Evolutionary conservation across 2,797 vertebrate genomes (phyloP).

Genomic region (Gymnothorax reevesii): DNA sequence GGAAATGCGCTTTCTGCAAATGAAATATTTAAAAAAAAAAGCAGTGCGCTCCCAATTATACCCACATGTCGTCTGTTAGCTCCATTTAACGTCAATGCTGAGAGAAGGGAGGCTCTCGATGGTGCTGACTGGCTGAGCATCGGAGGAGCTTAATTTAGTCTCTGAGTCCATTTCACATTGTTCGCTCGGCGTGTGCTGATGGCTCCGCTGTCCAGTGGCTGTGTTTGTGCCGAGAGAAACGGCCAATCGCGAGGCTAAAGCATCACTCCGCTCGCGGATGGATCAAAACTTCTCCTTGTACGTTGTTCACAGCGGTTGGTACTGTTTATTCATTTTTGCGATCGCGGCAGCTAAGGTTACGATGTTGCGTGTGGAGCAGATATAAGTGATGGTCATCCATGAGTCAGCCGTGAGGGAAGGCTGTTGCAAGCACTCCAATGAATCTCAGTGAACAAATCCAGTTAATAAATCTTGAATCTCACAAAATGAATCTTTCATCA

Average conservation of each 20-base stretch:
- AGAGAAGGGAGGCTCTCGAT: not conserved
- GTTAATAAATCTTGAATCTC: not conserved
- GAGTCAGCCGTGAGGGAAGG: not conserved
- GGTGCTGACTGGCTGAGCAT: not conserved
- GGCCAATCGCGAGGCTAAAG: not conserved
- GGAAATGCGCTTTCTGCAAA: slow-evolving; percentile 21
- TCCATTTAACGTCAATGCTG: slow-evolving; percentile 50
- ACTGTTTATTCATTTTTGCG: not conserved
- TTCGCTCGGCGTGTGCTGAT: not conserved
- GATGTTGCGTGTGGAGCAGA: not conserved
- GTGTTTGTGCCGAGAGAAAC: not conserved
- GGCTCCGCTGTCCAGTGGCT: too few relatives aligned
- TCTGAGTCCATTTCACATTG: not conserved
- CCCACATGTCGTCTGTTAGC: slow-evolving; percentile 39
- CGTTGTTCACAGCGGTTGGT: not conserved
- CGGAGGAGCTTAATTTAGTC: not conserved
- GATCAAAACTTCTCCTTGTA: not conserved
- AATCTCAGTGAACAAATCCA: not conserved
- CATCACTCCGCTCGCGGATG: not conserved
- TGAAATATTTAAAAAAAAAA: slow-evolving; percentile 38
- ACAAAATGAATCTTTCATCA: not conserved
- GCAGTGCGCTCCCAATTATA: slow-evolving; percentile 31
- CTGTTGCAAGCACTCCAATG: not conserved
- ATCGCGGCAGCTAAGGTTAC: not conserved
- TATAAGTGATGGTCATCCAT: not conserved